Evolutionary conservation across 2,888 invertebrate species (phyloP).

Genomic region (Pristionchus japonicus): DNA sequence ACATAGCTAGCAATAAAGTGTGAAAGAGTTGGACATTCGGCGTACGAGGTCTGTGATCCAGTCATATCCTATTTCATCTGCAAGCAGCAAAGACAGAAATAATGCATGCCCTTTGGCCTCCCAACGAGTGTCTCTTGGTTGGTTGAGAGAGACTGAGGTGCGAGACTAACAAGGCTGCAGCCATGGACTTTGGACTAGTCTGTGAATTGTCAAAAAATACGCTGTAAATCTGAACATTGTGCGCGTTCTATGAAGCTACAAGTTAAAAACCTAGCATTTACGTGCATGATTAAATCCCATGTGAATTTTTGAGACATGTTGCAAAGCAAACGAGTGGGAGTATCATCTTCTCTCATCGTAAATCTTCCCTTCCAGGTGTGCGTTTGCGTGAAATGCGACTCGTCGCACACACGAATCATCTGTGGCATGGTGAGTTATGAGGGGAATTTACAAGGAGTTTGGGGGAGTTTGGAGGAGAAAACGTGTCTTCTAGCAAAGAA

Average conservation of each 20-base stretch:
- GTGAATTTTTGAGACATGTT: too few species aligned
- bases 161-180: background rate
- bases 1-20: background rate
- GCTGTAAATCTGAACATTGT: too few species aligned
- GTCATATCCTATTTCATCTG: background rate
- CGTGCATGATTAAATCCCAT: too few species aligned
- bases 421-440: conserved; percentile 35
- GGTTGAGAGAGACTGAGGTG: background rate
- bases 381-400: conserved; percentile 43
- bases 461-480: too few species aligned
- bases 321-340: too few species aligned
- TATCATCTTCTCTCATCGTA: too few species aligned
- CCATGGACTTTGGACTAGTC: too few species aligned
- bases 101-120: background rate
- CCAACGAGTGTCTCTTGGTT: background rate
- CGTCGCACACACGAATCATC: conserved; percentile 38
- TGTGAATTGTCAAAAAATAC: too few species aligned
- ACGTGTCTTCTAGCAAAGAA: background rate
- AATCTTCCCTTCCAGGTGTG: conserved; percentile 8
- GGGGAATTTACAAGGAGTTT: too few species aligned
- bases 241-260: too few species aligned
- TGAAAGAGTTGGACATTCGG: background rate
- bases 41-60: background rate
- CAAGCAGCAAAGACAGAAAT: background rate
- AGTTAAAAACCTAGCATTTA: too few species aligned